Conservation (phyloP, 1,140 invertebrate genomes). For the Ooceraea biroi region DNA sequence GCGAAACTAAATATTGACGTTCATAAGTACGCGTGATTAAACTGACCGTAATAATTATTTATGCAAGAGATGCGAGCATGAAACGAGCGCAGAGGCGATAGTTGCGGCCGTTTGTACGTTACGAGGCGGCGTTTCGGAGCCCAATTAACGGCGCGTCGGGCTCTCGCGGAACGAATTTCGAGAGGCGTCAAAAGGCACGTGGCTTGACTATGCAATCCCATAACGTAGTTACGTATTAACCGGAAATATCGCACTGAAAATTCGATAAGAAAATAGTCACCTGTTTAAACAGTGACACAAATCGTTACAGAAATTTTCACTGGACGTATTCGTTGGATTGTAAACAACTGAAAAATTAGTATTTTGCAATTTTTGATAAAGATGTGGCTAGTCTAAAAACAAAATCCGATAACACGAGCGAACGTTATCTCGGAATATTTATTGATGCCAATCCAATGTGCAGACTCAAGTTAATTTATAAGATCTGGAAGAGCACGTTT, state of each 20-base stretch:
- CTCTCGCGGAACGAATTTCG: conserved; percentile 63
- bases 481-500: conserved; percentile 2
- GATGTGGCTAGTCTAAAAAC: no score
- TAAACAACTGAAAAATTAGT: conserved; percentile 1
- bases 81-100: conserved; percentile 31
- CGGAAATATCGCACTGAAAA: conserved; percentile 55
- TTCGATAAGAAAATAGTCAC: conserved; percentile 56
- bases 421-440: background rate
- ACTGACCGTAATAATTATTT: conserved; percentile 68
- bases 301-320: background rate
- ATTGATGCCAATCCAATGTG: background rate
- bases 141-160: conserved; percentile 72
- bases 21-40: conserved; percentile 48
- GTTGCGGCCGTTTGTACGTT: conserved; percentile 45
- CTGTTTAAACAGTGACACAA: background rate
- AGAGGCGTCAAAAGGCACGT: conserved; percentile 59
- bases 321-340: background rate
- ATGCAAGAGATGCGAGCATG: conserved; percentile 66
- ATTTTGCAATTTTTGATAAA: no score
- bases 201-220: conserved; percentile 45
- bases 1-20: conserved; percentile 38
- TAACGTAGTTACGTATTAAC: conserved; percentile 68
- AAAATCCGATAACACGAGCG: no score
- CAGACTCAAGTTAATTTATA: background rate
- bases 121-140: conserved; percentile 61